Base-by-base conservation (phyloP, 2,888 invertebrate genomes). In the Hartigia nigra region DNA sequence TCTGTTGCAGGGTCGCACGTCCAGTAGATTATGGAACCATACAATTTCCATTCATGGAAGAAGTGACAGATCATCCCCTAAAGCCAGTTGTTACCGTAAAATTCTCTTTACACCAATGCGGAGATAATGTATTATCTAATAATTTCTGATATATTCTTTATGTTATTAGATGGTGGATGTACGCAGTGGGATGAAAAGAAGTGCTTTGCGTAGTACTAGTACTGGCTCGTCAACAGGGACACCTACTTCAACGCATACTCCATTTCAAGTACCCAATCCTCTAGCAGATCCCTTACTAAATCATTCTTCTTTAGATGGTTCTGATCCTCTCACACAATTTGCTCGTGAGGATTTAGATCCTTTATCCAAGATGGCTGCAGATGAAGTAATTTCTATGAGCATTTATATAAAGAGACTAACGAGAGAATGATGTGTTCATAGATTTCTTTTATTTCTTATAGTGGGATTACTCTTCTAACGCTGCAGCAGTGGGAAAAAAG, bases 301-400 rank as follows among this genome's bases (percentile, higher is more conserved):
- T 77, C 88, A 93, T 78, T 90, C 92, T 12, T 93, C 94, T 55
- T 90, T 96, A 4, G 96, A 96, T 88, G 96, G 96, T 37, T 92
- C 94, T 0, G 96, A 96, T 92, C 96, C 96, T 0, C 91, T 96
- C 36, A 95, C 95, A 32, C 95, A 95, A 86, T 95, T 96, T 91
- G 95, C 94, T 3, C 92, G 93, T 77, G 94, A 94, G 82, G 91
- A 93, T 39, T 91, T 94, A 88, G 95, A 95, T 91, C 95, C 95
- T 1, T 91, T 95, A 34, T 94, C 94, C 1, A 94, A 94, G 92
- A 94, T 95, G 92, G 94, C 94, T 70, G 92, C 92, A 32, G 93
- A 93, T 87, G 92, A 92, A 87, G 93, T 93, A 88, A 81, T 79
- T 77, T 76, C 35, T 77, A 70, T 55, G 69, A 74, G 75, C 77